Conservation (phyloP, 2,113 vertebrate species). For the Azemiops feae region DNA sequence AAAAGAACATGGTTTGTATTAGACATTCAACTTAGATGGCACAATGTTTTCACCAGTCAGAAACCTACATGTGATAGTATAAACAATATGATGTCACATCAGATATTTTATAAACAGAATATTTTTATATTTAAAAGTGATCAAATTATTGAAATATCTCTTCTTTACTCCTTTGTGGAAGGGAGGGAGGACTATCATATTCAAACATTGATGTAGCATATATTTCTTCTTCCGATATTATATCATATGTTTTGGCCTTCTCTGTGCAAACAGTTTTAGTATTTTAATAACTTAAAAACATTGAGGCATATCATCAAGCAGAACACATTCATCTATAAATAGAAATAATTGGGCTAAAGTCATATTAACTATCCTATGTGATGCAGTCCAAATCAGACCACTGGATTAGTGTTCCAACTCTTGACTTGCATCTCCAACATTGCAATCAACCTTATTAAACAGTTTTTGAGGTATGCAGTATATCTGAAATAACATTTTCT, state of each 20-base stretch:
- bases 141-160: not conserved
- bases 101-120: not conserved
- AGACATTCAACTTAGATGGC: not conserved
- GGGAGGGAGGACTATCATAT: not conserved
- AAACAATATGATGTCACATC: not conserved
- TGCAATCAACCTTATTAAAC: not conserved
- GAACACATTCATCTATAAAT: not conserved
- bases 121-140: not conserved
- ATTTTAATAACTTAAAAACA: not conserved
- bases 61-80: not conserved
- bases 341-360: not conserved
- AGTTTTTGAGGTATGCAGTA: not conserved
- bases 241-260: not conserved
- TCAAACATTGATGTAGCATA: not conserved
- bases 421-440: not conserved
- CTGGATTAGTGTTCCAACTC: not conserved
- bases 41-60: not conserved
- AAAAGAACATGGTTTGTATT: not conserved
- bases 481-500: not conserved
- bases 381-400: not conserved
- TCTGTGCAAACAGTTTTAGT: not conserved
- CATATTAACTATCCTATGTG: not conserved
- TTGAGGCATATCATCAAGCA: not conserved
- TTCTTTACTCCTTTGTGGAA: not conserved
- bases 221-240: not conserved